Evolutionary conservation across 2,888 invertebrate species (phyloP).

Genomic region (Craniophora ligustri): DNA sequence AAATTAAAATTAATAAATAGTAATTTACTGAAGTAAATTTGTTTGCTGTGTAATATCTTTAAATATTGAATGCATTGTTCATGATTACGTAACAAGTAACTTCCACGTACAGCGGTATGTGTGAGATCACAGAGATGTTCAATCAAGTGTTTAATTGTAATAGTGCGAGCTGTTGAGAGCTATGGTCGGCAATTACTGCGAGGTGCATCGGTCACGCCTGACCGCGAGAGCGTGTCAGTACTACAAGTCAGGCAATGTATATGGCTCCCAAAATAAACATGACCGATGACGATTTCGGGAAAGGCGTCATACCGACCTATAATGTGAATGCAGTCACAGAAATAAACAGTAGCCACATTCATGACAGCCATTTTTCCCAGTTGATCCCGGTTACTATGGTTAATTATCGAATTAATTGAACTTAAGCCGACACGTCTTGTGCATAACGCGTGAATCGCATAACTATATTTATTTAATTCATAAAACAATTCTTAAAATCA

Average conservation of each 20-base stretch:
- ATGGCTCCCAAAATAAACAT: constrained; percentile 79
- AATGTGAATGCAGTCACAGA: constrained; percentile 68
- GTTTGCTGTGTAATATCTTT: too few relatives aligned
- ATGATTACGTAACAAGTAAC: constrained; percentile 21
- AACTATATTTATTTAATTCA: constrained; percentile 26
- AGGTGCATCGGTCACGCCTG: constrained; percentile 44
- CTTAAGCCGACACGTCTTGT: constrained; percentile 40
- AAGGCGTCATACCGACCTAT: constrained; percentile 74
- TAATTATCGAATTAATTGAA: constrained; percentile 61
- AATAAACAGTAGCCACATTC: constrained; percentile 70
- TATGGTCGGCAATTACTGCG: constrained; percentile 28
- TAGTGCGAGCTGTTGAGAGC: constrained; percentile 20
- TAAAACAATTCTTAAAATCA: too few relatives aligned
- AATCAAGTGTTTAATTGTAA: constrained; percentile 43
- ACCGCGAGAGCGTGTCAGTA: constrained; percentile 22
- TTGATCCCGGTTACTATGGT: constrained; percentile 64
- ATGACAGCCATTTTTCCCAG: constrained; percentile 67
- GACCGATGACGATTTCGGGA: constrained; percentile 76
- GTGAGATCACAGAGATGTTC: constrained; percentile 21
- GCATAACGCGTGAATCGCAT: constrained; percentile 46
- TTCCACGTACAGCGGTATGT: constrained; percentile 18
- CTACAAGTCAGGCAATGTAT: constrained; percentile 52
- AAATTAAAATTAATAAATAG: too few relatives aligned
- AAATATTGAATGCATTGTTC: constrained; percentile 15
- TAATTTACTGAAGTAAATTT: too few relatives aligned